Evolutionary conservation across 1,140 invertebrate species (phyloP), one percentile per base, ranked within the genome.

Genomic region (Atta colombica): DNA sequence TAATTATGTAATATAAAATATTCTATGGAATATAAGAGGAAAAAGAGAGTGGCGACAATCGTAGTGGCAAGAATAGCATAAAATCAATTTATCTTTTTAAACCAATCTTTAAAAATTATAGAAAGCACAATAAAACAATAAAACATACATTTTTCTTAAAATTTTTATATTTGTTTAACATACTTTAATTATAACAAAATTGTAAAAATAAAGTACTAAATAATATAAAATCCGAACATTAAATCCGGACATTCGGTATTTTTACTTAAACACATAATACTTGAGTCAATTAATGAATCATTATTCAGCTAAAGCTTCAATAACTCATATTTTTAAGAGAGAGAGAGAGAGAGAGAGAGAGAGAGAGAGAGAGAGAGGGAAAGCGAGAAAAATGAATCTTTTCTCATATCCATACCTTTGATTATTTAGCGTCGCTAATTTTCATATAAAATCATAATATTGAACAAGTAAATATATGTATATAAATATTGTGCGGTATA

Each of bases 251-350:
- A 51, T 74, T 55, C 28, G 12, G 12, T 28, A 25, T 25, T 74
- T 28, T 21, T 31, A 45, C 16, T 55, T 61, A 39, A 16, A 31
- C 21, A 77, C 28, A 2, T 71, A 16, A 10, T 53, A 55, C 16
- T 74, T n/a, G 25, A 25, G 0, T 58, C 31, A n/a, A 75, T 72
- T 75, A 53, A 75, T 75, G 18, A 58, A 58, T 28, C 18, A 53
- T 18, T 18, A 25, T 45, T 61, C 31, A 45, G 14, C 1, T 35
- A 25, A 77, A 77, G n/a, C 35, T 25, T 45, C 35, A 61, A 35
- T 55, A 55, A 60, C 14, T 77, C 7, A 77, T 21, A 0, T 28
- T 10, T 77, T 63, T 12, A 14, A 66, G 65, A 31, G 25, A 58
- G 39, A 10, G 39, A 45, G 39, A 45, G 39, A 45, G 39, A 45